A percentile compares a stretch with the other conserved stretches of the same genome.
These are phyloP conservation scores for Chrysina gloriosa DNA, from an alignment of 2,888 invertebrate species.

Conservation along the genomic window DNA sequence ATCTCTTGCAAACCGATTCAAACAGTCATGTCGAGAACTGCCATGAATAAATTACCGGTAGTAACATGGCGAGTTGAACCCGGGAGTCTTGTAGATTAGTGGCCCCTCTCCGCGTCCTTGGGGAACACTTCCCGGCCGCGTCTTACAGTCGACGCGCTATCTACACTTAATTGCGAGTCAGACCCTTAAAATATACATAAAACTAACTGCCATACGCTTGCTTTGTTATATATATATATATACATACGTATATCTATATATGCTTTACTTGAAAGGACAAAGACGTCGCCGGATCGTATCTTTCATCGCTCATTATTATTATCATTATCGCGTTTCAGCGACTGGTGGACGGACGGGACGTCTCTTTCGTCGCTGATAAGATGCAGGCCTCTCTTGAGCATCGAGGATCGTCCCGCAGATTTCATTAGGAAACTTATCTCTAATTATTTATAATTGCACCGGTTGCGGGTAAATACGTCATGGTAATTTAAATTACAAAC, in stretches of 20 bases:
- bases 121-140: constrained; percentile 62
- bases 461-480: not conserved
- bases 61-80: constrained; percentile 56
- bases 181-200: constrained; percentile 59
- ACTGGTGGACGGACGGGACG: constrained; percentile 19
- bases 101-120: constrained; percentile 57
- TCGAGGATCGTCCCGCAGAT: constrained; percentile 7
- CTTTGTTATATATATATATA: constrained; percentile 55
- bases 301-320: constrained; percentile 50
- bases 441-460: constrained; percentile 10
- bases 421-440: constrained; percentile 29
- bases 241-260: not conserved
- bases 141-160: constrained; percentile 54
- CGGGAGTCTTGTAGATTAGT: constrained; percentile 61
- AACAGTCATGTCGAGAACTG: constrained; percentile 62
- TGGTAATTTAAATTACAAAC: no score
- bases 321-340: constrained; percentile 45
- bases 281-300: constrained; percentile 54
- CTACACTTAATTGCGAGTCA: constrained; percentile 39
- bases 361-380: constrained; percentile 28
- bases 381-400: constrained; percentile 28
- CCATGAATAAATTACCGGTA: constrained; percentile 64
- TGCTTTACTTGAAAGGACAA: constrained; percentile 51
- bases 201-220: constrained; percentile 57
- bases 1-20: constrained; percentile 63